Percentiles rank a stretch among this genome's conserved stretches.
Conservation (phyloP, 2,797 vertebrate genomes). For the Danio tinwini region DNA sequence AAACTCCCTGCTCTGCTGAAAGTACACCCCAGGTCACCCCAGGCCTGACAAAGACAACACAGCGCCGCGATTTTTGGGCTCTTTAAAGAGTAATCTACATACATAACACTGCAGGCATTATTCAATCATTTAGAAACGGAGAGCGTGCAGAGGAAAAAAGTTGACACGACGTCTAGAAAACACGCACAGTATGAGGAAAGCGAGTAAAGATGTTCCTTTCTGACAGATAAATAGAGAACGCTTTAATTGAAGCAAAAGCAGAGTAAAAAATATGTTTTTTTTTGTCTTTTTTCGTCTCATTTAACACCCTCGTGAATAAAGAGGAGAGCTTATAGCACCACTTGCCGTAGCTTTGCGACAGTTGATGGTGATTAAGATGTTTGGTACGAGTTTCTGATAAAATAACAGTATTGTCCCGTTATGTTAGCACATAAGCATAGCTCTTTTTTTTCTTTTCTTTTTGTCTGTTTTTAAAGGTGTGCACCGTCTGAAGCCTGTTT, state of each 20-base stretch:
- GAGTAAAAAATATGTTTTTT: conserved; percentile 4
- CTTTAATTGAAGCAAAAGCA: conserved; percentile 42
- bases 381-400: conserved; percentile 20
- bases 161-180: conserved; percentile 26
- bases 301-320: conserved; percentile 10
- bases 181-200: conserved; percentile 4
- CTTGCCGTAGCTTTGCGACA: background rate
- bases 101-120: conserved; percentile 43
- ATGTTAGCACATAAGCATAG: conserved; percentile 11
- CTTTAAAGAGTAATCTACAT: conserved; percentile 56
- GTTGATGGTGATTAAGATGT: conserved; percentile 30
- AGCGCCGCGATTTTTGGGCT: conserved; percentile 24
- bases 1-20: conserved; percentile 20
- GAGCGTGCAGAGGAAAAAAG: background rate
- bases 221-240: conserved; percentile 37
- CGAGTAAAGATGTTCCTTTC: conserved; percentile 33
- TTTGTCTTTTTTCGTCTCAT: background rate
- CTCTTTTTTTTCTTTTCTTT: background rate
- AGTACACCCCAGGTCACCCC: conserved; percentile 44
- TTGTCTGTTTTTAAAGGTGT: background rate
- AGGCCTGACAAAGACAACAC: conserved; percentile 41
- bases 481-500: conserved; percentile 39
- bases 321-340: conserved; percentile 28
- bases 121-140: conserved; percentile 45
- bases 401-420: conserved; percentile 32